Evolutionary conservation across 1,140 invertebrate species (phyloP).

Genomic region (Probaryconus sp.): DNA sequence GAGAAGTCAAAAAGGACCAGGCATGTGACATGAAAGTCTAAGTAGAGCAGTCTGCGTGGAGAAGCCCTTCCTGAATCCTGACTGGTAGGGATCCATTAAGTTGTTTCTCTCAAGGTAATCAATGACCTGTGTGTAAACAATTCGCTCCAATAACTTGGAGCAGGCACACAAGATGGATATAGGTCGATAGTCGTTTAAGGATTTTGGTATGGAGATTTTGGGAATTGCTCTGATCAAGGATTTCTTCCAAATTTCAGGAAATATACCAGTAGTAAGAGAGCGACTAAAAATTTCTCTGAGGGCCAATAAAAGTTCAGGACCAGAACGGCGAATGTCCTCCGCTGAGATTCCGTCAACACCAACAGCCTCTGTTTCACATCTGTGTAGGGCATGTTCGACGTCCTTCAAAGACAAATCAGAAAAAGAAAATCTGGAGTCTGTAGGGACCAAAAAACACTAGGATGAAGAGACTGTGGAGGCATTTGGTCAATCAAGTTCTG

Average conservation of each 20-base stretch:
- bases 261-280: not conserved
- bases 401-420: no score
- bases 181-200: not conserved
- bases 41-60: conserved; percentile 1
- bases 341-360: no score
- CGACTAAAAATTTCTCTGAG: no score
- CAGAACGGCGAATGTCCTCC: no score
- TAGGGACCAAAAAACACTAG: no score
- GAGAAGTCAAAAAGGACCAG: conserved; percentile 12
- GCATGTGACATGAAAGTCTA: not conserved
- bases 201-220: not conserved
- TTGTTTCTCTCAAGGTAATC: not conserved
- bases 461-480: no score
- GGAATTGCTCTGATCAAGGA: not conserved
- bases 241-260: not conserved
- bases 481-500: no score
- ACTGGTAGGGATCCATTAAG: not conserved
- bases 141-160: not conserved
- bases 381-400: no score
- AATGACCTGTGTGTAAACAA: not conserved
- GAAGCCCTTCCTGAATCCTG: not conserved
- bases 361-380: no score
- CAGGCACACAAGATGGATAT: not conserved
- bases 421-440: no score
- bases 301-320: no score